Percentiles rank a stretch among this genome's conserved stretches.
Conservation (phyloP, 2,797 vertebrate genomes). For the Diglossa cyanea region DNA sequence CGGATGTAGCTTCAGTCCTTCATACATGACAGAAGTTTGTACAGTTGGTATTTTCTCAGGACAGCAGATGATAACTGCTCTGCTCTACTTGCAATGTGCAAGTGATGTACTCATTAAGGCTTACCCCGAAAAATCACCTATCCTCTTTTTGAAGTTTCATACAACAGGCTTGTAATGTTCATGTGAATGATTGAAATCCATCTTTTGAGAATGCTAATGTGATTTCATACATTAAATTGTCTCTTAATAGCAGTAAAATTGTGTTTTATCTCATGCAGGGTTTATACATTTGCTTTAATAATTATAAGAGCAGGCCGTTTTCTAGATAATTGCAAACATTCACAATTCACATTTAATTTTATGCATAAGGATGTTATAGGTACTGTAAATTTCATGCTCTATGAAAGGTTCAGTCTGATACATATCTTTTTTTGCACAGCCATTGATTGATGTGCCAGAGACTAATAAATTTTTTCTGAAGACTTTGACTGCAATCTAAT, state of each 20-base stretch:
- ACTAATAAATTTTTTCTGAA: conserved; percentile 51
- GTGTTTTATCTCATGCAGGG: conserved; percentile 18
- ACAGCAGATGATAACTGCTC: background rate
- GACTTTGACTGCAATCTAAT: conserved; percentile 24
- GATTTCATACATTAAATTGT: conserved; percentile 40
- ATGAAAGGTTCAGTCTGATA: conserved; percentile 33
- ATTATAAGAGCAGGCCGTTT: conserved; percentile 47
- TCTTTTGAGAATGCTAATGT: conserved; percentile 19
- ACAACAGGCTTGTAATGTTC: background rate
- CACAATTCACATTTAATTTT: conserved; percentile 39
- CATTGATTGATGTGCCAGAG: conserved; percentile 32
- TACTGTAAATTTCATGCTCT: conserved; percentile 30
- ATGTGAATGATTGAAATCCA: conserved; percentile 27
- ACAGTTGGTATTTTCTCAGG: background rate
- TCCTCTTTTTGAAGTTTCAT: background rate
- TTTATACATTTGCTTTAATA: conserved; percentile 48
- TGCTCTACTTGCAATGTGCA: background rate
- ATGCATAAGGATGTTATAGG: conserved; percentile 27
- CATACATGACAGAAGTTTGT: background rate
- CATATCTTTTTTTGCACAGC: background rate
- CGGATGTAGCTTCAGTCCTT: background rate
- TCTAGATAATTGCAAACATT: conserved; percentile 56
- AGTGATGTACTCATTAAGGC: background rate
- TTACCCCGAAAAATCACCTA: background rate
- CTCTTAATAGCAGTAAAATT: conserved; percentile 38